Conservation (phyloP, 2,797 vertebrate species). For the Orientallactaga sibirica region DNA sequence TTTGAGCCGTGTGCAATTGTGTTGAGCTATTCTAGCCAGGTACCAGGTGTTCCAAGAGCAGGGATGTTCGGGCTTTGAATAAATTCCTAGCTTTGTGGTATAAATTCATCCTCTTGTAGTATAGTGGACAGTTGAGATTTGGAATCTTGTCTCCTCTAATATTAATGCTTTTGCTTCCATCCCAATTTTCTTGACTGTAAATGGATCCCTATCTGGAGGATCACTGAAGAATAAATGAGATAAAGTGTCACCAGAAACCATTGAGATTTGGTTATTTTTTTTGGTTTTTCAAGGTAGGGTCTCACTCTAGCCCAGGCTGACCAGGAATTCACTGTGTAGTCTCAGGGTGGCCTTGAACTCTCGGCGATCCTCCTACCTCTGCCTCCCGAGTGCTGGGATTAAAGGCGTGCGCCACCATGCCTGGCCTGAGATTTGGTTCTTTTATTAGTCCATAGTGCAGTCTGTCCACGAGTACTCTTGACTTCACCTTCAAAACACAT, state of each 20-base stretch:
- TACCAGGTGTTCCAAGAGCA: background rate
- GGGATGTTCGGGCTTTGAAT: slow-evolving; percentile 15
- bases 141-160: background rate
- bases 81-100: background rate
- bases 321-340: no score
- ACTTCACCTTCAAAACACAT: background rate
- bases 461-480: background rate
- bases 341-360: no score
- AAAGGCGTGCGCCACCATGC: no score
- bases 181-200: background rate
- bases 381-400: no score
- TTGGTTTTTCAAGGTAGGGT: no score
- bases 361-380: no score
- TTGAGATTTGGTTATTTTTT: background rate
- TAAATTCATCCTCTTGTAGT: background rate
- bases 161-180: background rate
- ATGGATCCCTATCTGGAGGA: background rate
- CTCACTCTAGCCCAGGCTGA: no score
- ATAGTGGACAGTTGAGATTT: background rate
- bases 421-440: background rate
- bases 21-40: background rate
- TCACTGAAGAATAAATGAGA: background rate
- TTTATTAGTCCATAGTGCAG: background rate
- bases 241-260: background rate
- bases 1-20: background rate